Conservation (phyloP, 1,140 invertebrate species). For the Metaphire vulgaris region DNA sequence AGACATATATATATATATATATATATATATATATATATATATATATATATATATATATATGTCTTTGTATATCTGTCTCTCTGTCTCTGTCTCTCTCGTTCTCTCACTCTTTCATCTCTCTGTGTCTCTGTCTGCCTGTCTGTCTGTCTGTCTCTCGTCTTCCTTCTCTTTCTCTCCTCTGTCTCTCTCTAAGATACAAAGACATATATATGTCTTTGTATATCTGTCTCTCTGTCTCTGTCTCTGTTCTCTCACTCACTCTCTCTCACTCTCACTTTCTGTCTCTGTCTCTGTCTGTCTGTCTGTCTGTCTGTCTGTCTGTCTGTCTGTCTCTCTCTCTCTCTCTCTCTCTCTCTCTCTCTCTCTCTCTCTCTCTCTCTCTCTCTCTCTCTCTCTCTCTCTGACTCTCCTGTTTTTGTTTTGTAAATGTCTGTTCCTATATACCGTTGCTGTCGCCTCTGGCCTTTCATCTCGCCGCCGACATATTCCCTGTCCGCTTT, state of each 20-base stretch:
- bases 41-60: not conserved
- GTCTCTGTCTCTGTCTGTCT: not conserved
- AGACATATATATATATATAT: not conserved
- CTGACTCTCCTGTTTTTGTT: not conserved
- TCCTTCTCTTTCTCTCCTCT: not conserved
- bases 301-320: not conserved
- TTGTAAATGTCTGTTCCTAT: not conserved
- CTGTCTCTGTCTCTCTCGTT: not conserved
- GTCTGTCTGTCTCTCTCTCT: not conserved
- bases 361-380: not conserved
- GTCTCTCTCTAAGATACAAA: not conserved
- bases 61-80: not conserved
- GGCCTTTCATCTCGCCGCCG: too few relatives aligned
- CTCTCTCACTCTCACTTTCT: not conserved
- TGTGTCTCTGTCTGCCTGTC: not conserved
- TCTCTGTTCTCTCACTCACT: not conserved
- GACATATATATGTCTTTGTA: too few relatives aligned
- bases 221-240: not conserved
- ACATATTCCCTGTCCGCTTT: too few relatives aligned
- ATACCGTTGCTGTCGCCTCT: too few relatives aligned
- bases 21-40: not conserved
- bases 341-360: not conserved
- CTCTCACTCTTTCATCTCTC: not conserved
- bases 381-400: not conserved
- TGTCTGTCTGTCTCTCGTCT: not conserved